Evolutionary conservation across 2,797 vertebrate genomes (phyloP).

Genomic region (Gallinago stenura): DNA sequence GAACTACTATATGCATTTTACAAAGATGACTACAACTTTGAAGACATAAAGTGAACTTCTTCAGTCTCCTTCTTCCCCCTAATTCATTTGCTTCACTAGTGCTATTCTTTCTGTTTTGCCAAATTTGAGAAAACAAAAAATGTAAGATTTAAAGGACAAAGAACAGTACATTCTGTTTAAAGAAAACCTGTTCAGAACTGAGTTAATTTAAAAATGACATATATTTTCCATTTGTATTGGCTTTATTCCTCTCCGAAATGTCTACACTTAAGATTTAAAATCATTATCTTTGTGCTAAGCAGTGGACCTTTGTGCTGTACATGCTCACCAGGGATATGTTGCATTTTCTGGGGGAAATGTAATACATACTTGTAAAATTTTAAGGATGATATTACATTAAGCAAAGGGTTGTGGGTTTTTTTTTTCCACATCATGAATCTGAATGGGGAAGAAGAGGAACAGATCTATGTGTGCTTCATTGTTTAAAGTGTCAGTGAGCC

Average conservation of each 20-base stretch:
- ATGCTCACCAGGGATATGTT: neutral
- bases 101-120: neutral
- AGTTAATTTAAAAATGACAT: neutral
- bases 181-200: neutral
- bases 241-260: neutral
- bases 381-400: neutral
- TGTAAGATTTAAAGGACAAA: neutral
- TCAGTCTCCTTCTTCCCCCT: neutral
- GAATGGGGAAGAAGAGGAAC: conserved; percentile 31
- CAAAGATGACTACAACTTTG: neutral
- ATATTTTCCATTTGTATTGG: neutral
- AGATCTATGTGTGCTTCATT: conserved; percentile 56
- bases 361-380: neutral
- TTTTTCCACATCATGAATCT: neutral
- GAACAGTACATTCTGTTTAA: neutral
- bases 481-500: conserved; percentile 51
- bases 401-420: neutral
- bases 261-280: neutral
- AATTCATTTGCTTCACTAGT: fast-evolving
- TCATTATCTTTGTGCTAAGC: neutral
- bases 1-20: neutral
- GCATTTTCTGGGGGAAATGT: neutral
- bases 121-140: neutral
- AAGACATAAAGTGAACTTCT: neutral
- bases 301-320: neutral